Evolutionary conservation across 2,888 invertebrate species (phyloP), one percentile per base, ranked within the genome.

Genomic region (Idaea biselata): DNA sequence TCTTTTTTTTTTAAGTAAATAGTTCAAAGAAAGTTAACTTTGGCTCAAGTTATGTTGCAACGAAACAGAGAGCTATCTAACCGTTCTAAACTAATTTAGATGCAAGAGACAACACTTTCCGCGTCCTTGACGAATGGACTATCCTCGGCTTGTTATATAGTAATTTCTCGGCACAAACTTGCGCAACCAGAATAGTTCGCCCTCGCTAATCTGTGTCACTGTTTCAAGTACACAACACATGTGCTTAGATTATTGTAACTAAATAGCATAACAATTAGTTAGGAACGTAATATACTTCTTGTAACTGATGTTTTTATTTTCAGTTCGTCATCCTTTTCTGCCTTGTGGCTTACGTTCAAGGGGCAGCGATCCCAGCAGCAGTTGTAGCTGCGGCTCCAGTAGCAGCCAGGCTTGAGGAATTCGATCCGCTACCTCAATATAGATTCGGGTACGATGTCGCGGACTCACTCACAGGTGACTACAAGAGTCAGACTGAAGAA

Each of bases 391-490:
- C 76, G 14, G 72, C 74, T 6, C 70, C 68, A 11, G 72, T 77
- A 16, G 76, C 77, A 11, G 80, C 80, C 58, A 74, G 79, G 54
- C 62, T 89, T 0, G 91, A 90, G 65, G 86, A 93, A 64, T 93
- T 93, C 73, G 94, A 94, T 75, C 88, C 93, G 0, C 82, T 89
- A 61, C 94, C 95, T 0, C 94, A 94, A 78, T 95, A 95, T 83
- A 80, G 79, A 58, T 90, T 84, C 68, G 89, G 86, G 53, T 91
- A 90, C 69, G 78, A 86, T 60, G 89, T 91, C 17, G 84, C 84
- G 0, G 90, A 91, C 66, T 74, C 86, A 2, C 79, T 87, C 54
- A 89, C 90, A 60, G 89, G 89, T 1, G 90, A 90, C 73, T 86
- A 84, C 78, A 90, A 90, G 75, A 88, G 84, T 68, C 89, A 87